Evolutionary conservation across 1,140 invertebrate genomes (phyloP).

Genomic region (Berghia stephanieae): DNA sequence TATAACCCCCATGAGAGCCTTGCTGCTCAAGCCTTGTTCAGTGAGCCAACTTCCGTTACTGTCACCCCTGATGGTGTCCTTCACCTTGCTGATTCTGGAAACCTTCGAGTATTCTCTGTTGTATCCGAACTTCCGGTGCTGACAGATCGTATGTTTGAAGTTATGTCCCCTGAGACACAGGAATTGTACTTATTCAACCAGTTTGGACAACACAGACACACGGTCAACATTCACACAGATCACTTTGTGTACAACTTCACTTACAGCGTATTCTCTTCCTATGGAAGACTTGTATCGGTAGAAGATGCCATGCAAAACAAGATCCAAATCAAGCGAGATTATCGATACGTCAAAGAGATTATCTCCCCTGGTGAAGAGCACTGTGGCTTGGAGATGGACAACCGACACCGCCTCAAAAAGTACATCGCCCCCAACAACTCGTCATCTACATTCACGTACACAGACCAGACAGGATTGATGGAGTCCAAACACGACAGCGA

Average conservation of each 20-base stretch:
- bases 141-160: constrained; percentile 90
- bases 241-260: constrained; percentile 91
- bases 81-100: constrained; percentile 86
- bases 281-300: constrained; percentile 91
- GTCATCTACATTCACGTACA: constrained; percentile 92
- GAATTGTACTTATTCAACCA: constrained; percentile 96
- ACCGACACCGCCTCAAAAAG: constrained; percentile 87
- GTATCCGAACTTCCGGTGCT: constrained; percentile 89
- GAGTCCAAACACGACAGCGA: constrained; percentile 74
- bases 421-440: constrained; percentile 90
- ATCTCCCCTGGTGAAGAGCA: constrained; percentile 94
- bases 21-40: constrained; percentile 92
- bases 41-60: constrained; percentile 88
- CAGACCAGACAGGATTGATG: constrained; percentile 86
- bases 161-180: constrained; percentile 87
- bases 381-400: constrained; percentile 83
- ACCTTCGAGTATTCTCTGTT: constrained; percentile 85
- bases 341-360: constrained; percentile 81
- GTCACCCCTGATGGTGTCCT: constrained; percentile 90
- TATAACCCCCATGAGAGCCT: constrained; percentile 83
- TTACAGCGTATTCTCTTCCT: constrained; percentile 96
- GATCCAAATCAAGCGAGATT: constrained; percentile 84
- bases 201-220: constrained; percentile 92
- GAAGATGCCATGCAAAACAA: constrained; percentile 89
- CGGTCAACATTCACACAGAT: constrained; percentile 90